Evolutionary conservation across 2,113 vertebrate genomes (phyloP).

Genomic region (Opisthocomus hoazin): DNA sequence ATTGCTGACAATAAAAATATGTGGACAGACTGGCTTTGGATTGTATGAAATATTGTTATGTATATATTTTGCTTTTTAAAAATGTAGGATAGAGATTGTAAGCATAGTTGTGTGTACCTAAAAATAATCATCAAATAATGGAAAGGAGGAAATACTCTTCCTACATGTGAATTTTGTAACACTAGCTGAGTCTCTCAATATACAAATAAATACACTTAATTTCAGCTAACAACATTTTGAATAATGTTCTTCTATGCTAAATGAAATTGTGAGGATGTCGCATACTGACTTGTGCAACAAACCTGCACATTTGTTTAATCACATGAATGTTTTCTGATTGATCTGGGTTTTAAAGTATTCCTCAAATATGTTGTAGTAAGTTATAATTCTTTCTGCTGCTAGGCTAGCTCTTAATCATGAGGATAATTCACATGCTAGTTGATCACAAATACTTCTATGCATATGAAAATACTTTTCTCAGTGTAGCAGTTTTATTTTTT

Average conservation of each 20-base stretch:
- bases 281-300: neutral
- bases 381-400: neutral
- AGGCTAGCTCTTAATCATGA: neutral
- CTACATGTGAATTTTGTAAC: neutral
- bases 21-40: neutral
- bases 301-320: neutral
- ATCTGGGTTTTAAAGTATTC: neutral
- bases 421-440: neutral
- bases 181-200: neutral
- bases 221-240: neutral
- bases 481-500: no score
- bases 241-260: neutral
- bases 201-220: neutral
- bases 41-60: neutral
- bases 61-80: neutral
- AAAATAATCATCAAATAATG: neutral
- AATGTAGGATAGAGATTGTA: neutral
- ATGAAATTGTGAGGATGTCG: neutral
- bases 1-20: neutral
- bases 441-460: neutral
- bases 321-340: neutral
- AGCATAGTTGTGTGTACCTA: neutral
- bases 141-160: neutral
- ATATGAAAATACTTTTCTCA: neutral
- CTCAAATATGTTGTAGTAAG: neutral